phyloP scores from a whole-genome alignment of 2,888 invertebrate genomes.

The Coenonympha arcania region DNA sequence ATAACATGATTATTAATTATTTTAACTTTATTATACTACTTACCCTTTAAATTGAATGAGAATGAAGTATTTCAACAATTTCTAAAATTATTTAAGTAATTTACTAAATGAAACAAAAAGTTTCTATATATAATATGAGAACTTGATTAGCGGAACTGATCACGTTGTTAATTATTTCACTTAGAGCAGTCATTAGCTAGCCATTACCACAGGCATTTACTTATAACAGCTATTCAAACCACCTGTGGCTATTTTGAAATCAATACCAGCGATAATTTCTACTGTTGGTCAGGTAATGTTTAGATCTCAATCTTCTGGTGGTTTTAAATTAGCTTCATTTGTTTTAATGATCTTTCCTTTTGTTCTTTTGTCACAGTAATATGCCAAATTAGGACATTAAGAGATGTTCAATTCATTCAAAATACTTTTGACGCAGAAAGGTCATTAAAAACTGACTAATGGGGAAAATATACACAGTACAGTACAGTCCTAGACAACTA shows the following conservation, averaged over 20 bases:
- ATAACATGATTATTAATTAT: no score
- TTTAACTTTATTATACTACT: no score
- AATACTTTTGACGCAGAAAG: neutral
- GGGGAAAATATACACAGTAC: no score
- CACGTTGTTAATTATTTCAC: neutral
- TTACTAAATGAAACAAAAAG: no score
- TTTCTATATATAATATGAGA: no score
- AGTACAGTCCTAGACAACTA: no score
- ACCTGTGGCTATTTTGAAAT: conserved; percentile 1
- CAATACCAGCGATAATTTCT: neutral
- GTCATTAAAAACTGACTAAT: no score
- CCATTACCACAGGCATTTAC: no score
- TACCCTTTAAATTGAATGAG: no score
- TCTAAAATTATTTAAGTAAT: neutral
- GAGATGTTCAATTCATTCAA: neutral
- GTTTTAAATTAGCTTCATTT: neutral
- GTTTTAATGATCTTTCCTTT: neutral
- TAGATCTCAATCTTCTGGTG: neutral
- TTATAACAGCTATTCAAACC: neutral
- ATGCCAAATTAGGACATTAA: neutral
- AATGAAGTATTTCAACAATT: no score
- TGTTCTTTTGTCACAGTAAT: neutral
- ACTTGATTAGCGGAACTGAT: neutral
- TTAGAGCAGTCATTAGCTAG: neutral
- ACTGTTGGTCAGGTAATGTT: neutral